Evolutionary conservation across 2,888 invertebrate species (phyloP), one percentile per base, ranked within the genome.

Genomic region (Cephonodes hylas): DNA sequence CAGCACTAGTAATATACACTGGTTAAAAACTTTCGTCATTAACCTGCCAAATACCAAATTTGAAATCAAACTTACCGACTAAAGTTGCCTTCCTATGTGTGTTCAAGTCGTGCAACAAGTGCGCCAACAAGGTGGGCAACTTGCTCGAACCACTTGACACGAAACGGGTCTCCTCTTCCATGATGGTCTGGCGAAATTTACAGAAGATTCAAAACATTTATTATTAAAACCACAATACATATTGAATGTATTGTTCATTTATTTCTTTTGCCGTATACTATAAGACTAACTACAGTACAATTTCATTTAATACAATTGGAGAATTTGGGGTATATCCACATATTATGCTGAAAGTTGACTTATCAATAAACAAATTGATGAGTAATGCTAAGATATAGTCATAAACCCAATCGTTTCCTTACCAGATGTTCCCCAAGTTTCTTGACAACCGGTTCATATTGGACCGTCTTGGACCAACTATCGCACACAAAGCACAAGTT

Each of bases 401-500:
- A n/a, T n/a, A n/a, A n/a, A n/a, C n/a, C n/a, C n/a, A n/a, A n/a
- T 25, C 0, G 8, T 8, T 25, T 60, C 77, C 91, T 93, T 85
- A 96, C 96, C 82, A 99, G 91, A 88, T 98, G 99, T 80, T 97
- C 97, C 0, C 98, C 97, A 59, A 99, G 94, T 84, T 99, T 99
- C 78, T 97, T 97, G 0, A 99, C 97, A 7, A 99, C 97, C 0
- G 97, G 96, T 80, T 99, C 99, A 85, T 98, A 99, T 77, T 97
- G 98, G 1, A 97, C 96, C 0, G 98, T 97, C 63, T 97, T 94
- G 0, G 97, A 96, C 93, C 96, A 95, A 59, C 97, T 96, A 80
- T 98, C 97, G 79, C 98, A 98, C 0, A 99, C 98, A 81, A 99
- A 98, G 85, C 98, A 98, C 31, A 98, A 88, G 89, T 99, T 99